Percentiles rank a stretch among this genome's conserved stretches.
Conservation (phyloP, 2,797 vertebrate genomes). For the Gouania willdenowi region DNA sequence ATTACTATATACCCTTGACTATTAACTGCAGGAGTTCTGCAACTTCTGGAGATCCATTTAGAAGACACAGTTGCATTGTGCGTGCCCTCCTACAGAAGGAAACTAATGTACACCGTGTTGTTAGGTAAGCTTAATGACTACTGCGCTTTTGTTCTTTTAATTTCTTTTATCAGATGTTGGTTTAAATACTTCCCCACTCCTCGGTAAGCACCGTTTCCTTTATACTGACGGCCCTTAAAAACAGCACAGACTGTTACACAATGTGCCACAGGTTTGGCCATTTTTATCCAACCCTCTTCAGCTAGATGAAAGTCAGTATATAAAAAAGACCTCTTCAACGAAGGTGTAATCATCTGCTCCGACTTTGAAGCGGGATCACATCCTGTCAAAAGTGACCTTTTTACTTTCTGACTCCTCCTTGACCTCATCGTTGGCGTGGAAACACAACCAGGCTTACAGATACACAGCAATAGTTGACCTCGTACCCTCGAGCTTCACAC, state of each 20-base stretch:
- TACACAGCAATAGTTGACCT: conserved; percentile 62
- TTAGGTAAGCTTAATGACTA: conserved; percentile 72
- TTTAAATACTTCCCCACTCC: conserved; percentile 55
- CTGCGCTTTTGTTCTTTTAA: conserved; percentile 52
- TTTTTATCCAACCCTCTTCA: conserved; percentile 49
- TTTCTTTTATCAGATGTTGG: conserved; percentile 18
- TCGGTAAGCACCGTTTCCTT: conserved; percentile 43
- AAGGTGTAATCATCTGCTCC: conserved; percentile 33
- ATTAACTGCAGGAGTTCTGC: conserved; percentile 57
- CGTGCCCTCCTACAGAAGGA: conserved; percentile 62
- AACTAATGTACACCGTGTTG: conserved; percentile 64
- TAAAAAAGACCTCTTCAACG: conserved; percentile 66
- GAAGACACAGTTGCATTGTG: conserved; percentile 52
- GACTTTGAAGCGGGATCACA: conserved; percentile 36
- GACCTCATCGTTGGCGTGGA: conserved; percentile 28
- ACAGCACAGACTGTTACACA: conserved; percentile 30
- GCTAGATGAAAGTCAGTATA: conserved; percentile 58
- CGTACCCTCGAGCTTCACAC: conserved; percentile 37
- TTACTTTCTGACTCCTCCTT: conserved; percentile 39
- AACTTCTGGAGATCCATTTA: conserved; percentile 58
- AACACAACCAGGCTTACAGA: conserved; percentile 36
- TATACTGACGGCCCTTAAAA: conserved; percentile 21
- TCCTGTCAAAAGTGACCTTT: conserved; percentile 42
- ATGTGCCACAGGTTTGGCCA: conserved; percentile 45
- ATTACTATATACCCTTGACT: conserved; percentile 60